These are phyloP conservation scores for Camelus dromedarius DNA, from an alignment of 2,113 vertebrate species.

Conservation along the genomic window DNA sequence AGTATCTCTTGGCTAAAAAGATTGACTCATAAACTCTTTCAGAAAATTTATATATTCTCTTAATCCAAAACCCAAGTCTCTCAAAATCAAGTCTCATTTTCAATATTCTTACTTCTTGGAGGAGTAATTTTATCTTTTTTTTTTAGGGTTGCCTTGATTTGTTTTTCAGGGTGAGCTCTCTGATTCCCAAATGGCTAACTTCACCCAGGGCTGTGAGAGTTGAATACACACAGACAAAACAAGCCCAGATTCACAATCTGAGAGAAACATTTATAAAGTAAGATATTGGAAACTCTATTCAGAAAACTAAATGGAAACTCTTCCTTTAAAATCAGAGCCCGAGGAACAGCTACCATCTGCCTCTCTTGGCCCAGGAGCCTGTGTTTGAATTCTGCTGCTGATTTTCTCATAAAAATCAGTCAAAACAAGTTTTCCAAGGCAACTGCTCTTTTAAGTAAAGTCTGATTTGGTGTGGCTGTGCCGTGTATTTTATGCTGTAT, in stretches of 20 bases:
- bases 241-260: background rate
- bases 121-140: background rate
- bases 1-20: background rate
- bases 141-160: background rate
- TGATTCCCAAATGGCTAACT: background rate
- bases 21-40: background rate
- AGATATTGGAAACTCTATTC: constrained; percentile 41
- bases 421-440: constrained; percentile 71
- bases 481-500: background rate
- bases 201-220: background rate
- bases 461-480: background rate
- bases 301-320: constrained; percentile 55
- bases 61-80: background rate
- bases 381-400: constrained; percentile 65
- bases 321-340: background rate
- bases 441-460: constrained; percentile 76
- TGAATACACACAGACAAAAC: background rate
- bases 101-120: background rate
- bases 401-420: constrained; percentile 53
- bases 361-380: constrained; percentile 67
- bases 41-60: background rate
- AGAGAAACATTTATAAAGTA: constrained; percentile 67
- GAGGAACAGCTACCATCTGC: constrained; percentile 77
- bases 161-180: background rate
- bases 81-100: constrained; percentile 28